Conservation (phyloP, 2,888 invertebrate species). For the Papilio protenor region DNA sequence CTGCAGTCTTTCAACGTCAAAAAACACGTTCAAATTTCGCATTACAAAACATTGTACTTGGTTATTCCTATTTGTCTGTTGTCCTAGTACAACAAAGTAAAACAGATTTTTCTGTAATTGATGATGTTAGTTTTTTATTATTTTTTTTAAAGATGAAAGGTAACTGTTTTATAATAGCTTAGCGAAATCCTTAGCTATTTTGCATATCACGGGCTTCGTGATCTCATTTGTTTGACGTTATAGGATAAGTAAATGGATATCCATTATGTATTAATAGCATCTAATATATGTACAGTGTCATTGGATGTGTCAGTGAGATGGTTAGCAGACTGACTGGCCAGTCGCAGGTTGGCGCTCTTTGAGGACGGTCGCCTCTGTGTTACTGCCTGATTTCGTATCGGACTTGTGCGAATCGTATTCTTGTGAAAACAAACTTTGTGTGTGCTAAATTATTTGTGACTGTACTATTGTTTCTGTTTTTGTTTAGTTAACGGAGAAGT, state of each 20-base stretch:
- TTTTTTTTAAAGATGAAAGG: not conserved
- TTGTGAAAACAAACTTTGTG: conserved; percentile 5
- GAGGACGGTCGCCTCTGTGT: conserved; percentile 46
- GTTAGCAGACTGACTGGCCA: conserved; percentile 47
- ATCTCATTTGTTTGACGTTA: conserved; percentile 26
- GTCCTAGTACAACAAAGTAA: not conserved
- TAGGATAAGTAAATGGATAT: conserved; percentile 25
- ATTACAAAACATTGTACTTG: not conserved
- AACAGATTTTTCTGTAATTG: not conserved
- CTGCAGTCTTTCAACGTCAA: conserved; percentile 36
- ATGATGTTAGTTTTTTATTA: not conserved
- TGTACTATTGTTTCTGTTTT: not conserved
- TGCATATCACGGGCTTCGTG: conserved; percentile 21
- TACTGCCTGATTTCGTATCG: not conserved
- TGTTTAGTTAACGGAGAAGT: not conserved
- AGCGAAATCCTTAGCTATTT: not conserved
- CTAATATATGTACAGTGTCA: conserved; percentile 4
- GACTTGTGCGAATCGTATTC: not conserved
- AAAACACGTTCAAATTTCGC: conserved; percentile 27
- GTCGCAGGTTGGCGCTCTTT: conserved; percentile 70
- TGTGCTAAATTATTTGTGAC: conserved; percentile 9
- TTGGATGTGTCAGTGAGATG: conserved; percentile 29
- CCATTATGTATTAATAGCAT: conserved; percentile 1
- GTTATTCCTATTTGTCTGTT: not conserved
- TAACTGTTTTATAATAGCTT: not conserved